A percentile compares a stretch with the other conserved stretches of the same genome.
These are phyloP conservation scores for Neoseiulus cucumeris DNA, from an alignment of 1,140 invertebrate genomes.

Conservation along the genomic window DNA sequence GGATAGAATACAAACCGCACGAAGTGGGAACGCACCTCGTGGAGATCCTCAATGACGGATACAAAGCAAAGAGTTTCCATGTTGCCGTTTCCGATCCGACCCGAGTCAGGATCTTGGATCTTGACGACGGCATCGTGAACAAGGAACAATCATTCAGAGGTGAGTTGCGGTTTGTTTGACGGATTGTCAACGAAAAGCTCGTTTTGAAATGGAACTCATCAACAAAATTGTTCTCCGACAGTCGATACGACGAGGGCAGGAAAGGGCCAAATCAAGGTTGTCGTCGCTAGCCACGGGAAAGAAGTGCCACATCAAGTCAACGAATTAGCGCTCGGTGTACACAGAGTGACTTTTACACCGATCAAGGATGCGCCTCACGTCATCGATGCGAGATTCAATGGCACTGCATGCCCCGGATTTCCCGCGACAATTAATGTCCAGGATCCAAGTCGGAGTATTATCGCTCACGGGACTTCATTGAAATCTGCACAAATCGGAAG, in stretches of 20 bases:
- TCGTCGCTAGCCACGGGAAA: slow-evolving; percentile 51
- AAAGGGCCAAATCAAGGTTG: slow-evolving; percentile 52
- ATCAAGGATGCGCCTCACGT: slow-evolving; percentile 54
- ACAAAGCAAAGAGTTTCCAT: slow-evolving; percentile 38
- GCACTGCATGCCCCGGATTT: slow-evolving; percentile 31
- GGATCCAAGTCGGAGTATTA: slow-evolving; percentile 45
- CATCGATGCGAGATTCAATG: slow-evolving; percentile 54
- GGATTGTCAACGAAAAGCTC: slow-evolving; percentile 6
- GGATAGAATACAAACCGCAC: slow-evolving; percentile 26
- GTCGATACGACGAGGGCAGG: slow-evolving; percentile 48
- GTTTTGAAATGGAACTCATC: no score
- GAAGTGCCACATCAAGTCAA: slow-evolving; percentile 46
- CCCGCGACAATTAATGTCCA: slow-evolving; percentile 34
- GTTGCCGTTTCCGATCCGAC: slow-evolving; percentile 67
- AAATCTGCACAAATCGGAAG: slow-evolving; percentile 59
- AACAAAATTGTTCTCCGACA: slow-evolving; percentile 33
- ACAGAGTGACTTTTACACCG: slow-evolving; percentile 62
- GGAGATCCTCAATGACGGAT: slow-evolving; percentile 32
- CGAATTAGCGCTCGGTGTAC: slow-evolving; percentile 35
- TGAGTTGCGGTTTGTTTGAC: slow-evolving; percentile 28
- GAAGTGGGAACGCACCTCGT: slow-evolving; percentile 42
- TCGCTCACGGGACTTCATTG: slow-evolving; percentile 51
- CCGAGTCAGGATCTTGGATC: slow-evolving; percentile 51
- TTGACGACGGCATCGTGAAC: slow-evolving; percentile 57
- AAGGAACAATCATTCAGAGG: slow-evolving; percentile 55